phyloP scores from a whole-genome alignment of 2,113 vertebrate genomes.

The Daubentonia madagascariensis region DNA sequence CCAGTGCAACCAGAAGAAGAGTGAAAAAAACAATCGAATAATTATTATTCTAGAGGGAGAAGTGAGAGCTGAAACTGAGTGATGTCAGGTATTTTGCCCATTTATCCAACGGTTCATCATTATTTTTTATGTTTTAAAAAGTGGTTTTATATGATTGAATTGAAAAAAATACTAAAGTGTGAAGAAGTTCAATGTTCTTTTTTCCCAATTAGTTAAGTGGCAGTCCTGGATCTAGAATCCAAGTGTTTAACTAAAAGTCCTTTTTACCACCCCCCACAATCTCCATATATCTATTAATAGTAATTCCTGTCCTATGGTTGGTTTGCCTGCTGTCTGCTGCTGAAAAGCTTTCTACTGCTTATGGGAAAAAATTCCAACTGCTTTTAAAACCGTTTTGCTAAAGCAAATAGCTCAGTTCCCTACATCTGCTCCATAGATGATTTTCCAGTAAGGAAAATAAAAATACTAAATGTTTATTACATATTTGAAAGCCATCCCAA shows the following conservation, averaged over 20 bases:
- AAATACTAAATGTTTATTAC: neutral
- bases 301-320: neutral
- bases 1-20: neutral
- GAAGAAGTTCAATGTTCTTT: neutral
- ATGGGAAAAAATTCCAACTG: neutral
- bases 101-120: neutral
- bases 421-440: neutral
- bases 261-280: neutral
- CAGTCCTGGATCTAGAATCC: neutral
- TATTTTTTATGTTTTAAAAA: conserved; percentile 28
- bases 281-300: neutral
- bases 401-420: neutral
- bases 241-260: neutral
- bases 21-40: neutral
- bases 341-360: neutral
- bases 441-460: neutral
- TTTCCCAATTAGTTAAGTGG: neutral
- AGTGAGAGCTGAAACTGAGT: neutral
- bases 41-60: neutral
- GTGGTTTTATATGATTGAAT: neutral
- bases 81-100: neutral
- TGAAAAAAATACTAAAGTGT: neutral
- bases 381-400: conserved; percentile 39
- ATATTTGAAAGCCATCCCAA: neutral
- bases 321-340: neutral